Evolutionary conservation across 2,797 vertebrate species (phyloP), one percentile per base, ranked within the genome.

Genomic region (Diglossa cyanea): DNA sequence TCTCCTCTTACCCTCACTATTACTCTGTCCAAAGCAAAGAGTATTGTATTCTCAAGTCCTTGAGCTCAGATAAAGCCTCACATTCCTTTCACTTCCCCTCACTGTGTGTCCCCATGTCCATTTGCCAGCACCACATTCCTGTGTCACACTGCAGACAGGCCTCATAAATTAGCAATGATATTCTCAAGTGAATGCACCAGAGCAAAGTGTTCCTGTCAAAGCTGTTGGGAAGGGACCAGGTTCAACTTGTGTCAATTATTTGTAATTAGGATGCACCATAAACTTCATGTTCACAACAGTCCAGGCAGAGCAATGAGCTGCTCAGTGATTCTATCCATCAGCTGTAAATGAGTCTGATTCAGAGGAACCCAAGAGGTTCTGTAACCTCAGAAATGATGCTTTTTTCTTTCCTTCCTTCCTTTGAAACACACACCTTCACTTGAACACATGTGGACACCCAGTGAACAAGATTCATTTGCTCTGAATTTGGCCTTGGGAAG

Each of bases 81-180:
- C 86, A 92, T 70, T 93, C 89, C 86, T 94, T 84, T 90, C 79
- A 68, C 70, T 96, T 86, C 54, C 77, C 83, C 42, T 75, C 67
- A 74, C 48, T 2, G 2, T 4, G 2, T 8, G 39, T 72, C 79
- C 77, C 53, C 39, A 6, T 3, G 40, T 77, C 79, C 73, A 58
- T 80, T 70, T 88, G 57, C 91, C 80, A 94, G 54, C 84, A 73
- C 35, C 42, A 48, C 86, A 97, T 94, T 96, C 92, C 91, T 85
- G 57, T 70, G 90, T 86, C 74, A 84, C 35, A 24, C 51, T 72
- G 89, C 86, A 96, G 92, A 85, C 65, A 84, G 66, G 47, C 57
- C n/a, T 86, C 81, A 93, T 97, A 88, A 97, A 97, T 96, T 80
- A 95, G 47, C 75, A 82, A 9, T 10, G 3, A 37, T 47, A 60